A percentile compares a stretch with the other conserved stretches of the same genome.
Conservation (phyloP, 2,888 invertebrate species). For the Harpalus rubripes region DNA sequence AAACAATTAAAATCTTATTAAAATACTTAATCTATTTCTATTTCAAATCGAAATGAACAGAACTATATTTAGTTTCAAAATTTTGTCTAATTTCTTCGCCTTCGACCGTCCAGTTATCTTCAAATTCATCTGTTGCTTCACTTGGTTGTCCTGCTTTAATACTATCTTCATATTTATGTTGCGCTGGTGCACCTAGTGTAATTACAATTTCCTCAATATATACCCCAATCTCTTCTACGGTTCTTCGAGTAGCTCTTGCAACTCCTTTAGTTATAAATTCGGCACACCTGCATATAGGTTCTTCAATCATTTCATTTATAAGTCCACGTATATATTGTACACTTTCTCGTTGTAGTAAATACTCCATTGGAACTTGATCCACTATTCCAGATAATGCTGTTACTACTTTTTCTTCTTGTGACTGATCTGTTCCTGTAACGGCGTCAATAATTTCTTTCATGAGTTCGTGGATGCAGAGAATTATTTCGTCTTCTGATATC, state of each 20-base stretch:
- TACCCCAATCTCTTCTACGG: conserved; percentile 18
- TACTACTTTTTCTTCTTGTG: conserved; percentile 71
- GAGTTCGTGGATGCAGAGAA: conserved; percentile 70
- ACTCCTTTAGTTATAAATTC: conserved; percentile 16
- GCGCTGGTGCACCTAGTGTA: neutral
- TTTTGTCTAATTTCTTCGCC: neutral
- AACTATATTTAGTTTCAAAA: neutral
- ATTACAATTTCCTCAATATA: neutral
- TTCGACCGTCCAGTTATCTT: neutral
- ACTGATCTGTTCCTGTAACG: conserved; percentile 68
- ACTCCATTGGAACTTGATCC: conserved; percentile 69
- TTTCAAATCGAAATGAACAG: neutral
- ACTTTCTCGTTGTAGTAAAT: conserved; percentile 60
- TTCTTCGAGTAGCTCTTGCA: conserved; percentile 25
- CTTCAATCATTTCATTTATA: conserved; percentile 13
- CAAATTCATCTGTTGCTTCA: neutral
- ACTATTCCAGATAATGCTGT: conserved; percentile 72
- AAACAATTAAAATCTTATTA: conserved; percentile 13
- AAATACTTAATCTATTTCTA: neutral
- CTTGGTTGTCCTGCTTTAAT: neutral
- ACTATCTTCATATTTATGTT: neutral
- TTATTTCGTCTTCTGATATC: conserved; percentile 71
- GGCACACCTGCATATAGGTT: neutral
- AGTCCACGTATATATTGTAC: conserved; percentile 19
- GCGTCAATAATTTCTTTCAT: conserved; percentile 72